Evolutionary conservation across 2,113 vertebrate species (phyloP).

Genomic region (Morphnarchus princeps): DNA sequence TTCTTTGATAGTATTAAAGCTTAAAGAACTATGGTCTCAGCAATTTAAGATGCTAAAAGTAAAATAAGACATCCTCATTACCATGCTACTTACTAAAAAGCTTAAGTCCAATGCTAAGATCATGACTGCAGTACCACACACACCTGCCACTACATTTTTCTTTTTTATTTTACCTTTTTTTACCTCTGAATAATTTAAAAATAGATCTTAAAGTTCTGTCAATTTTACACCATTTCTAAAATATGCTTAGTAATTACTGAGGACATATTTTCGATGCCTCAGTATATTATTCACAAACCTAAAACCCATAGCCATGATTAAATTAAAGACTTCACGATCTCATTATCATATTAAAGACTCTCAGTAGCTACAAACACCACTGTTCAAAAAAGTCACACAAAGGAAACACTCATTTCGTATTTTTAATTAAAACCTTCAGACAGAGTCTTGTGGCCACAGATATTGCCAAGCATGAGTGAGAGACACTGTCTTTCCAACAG

Average conservation of each 20-base stretch:
- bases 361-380: background rate
- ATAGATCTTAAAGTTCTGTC: background rate
- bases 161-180: background rate
- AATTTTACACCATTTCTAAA: background rate
- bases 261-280: background rate
- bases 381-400: background rate
- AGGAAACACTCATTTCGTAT: background rate
- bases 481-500: background rate
- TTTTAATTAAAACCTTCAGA: slow-evolving; percentile 38
- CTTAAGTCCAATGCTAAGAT: background rate
- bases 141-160: background rate
- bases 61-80: background rate
- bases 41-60: background rate
- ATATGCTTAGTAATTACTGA: background rate
- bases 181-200: background rate
- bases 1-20: background rate
- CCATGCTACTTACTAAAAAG: background rate
- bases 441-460: background rate
- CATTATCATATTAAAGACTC: slow-evolving; percentile 31
- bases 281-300: background rate
- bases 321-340: slow-evolving; percentile 9
- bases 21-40: background rate
- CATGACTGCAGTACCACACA: background rate
- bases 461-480: background rate
- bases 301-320: background rate